Percentiles rank a stretch among this genome's conserved stretches.
These are phyloP conservation scores for Pimpla rufipes DNA, from an alignment of 2,888 invertebrate genomes.

Conservation along the genomic window DNA sequence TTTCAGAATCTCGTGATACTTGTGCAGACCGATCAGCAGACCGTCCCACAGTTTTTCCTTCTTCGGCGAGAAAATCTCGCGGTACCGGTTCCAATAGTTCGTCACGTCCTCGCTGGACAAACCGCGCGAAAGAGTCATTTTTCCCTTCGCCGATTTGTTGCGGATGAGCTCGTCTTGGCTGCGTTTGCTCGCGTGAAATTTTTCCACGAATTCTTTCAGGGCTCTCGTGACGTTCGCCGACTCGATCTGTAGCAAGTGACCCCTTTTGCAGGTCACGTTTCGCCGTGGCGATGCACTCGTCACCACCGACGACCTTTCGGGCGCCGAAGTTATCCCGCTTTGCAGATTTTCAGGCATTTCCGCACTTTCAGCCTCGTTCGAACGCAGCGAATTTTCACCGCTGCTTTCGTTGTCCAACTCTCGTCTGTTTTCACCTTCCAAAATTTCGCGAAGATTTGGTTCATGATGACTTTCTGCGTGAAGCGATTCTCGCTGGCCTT, in stretches of 20 bases:
- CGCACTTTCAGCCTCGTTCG: constrained; percentile 12
- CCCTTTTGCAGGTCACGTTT: constrained; percentile 80
- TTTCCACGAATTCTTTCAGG: constrained; percentile 88
- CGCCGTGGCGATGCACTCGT: constrained; percentile 2
- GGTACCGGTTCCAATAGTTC: constrained; percentile 90
- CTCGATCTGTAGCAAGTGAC: constrained; percentile 90
- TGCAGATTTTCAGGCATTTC: constrained; percentile 26
- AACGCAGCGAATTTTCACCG: constrained; percentile 12
- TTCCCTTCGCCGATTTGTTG: constrained; percentile 82
- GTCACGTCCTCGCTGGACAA: constrained; percentile 87
- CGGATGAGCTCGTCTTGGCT: constrained; percentile 73
- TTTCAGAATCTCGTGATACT: constrained; percentile 89
- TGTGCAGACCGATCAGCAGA: constrained; percentile 88
- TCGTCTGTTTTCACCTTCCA: not conserved
- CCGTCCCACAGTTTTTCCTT: constrained; percentile 91
- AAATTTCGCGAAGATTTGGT: not conserved
- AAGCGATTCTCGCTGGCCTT: not conserved
- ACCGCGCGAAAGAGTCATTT: constrained; percentile 87
- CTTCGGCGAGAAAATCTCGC: constrained; percentile 87
- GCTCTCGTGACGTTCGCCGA: constrained; percentile 89
- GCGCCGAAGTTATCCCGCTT: constrained; percentile 27
- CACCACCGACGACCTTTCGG: constrained; percentile 17
- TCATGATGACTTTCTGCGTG: constrained; percentile 11
- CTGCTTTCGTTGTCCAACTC: constrained; percentile 32
- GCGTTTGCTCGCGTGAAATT: constrained; percentile 81